Base-by-base conservation (phyloP, 2,888 invertebrate genomes). In the Zaprionus bogoriensis region DNA sequence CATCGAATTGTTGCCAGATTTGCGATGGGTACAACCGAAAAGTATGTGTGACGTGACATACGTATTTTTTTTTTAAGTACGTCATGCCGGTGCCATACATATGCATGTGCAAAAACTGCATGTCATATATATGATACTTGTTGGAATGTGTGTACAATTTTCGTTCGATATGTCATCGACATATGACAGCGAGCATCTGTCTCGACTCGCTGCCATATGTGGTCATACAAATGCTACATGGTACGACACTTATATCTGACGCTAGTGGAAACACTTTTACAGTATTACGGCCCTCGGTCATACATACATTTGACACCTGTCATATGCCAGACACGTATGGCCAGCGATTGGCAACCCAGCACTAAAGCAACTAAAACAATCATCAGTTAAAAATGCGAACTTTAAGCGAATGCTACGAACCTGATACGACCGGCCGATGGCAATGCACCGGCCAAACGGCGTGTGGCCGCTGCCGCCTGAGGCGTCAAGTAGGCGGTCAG, bases 401-500 rank as follows among this genome's bases (percentile, higher is more conserved):
- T 3, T 17, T 9, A 36, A 14, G 6, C 27, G 19, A 17, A 28
- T 20, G 9, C n/a, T 60, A 77, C 93, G 50, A 96, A 97, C 84
- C 97, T 96, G 74, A 95, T 95, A 90, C 97, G 96, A 79, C 96
- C 94, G 72, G 91, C 90, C 57, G 89, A 87, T 74, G 96, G 94
- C 28, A 91, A 92, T 28, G 97, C 97, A 68, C 97, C 96, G 72
- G 96, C 95, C 90, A 97, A 95, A 76, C 96, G 94, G 67, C 96
- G 93, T 45, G 95, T 94, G 52, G 95, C 94, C 46, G 89, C 90
- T 55, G 89, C 89, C 52, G 96, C 95, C 50, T 95, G 95, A 72
- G 96, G 96, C 69, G 97, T 94, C 90, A 96, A 92, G 91, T 96
- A 96, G 66, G 96, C 96, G 50, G 96, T 96, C 88, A 96, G 93